phyloP scores from a whole-genome alignment of 1,140 invertebrate genomes.

The Augochlora pura region DNA sequence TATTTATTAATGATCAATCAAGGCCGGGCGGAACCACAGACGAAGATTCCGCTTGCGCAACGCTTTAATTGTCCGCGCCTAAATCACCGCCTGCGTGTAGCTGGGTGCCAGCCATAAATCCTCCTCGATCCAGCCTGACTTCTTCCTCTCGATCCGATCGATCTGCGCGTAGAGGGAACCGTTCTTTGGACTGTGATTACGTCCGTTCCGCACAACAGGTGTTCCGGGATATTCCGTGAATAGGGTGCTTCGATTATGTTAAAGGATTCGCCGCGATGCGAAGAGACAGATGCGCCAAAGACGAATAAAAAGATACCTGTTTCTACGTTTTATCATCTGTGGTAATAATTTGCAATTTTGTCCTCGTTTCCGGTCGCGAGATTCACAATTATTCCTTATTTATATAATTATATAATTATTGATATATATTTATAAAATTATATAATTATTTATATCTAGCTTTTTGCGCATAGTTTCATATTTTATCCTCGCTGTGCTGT shows the following conservation, averaged over 20 bases:
- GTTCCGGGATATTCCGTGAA: constrained; percentile 12
- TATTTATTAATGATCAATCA: constrained; percentile 51
- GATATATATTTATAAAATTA: no score
- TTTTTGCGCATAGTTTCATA: no score
- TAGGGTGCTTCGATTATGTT: constrained; percentile 40
- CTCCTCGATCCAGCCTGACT: not conserved
- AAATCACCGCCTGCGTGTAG: not conserved
- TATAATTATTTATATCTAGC: no score
- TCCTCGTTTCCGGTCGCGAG: no score
- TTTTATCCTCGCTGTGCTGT: no score
- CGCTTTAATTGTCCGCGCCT: constrained; percentile 22
- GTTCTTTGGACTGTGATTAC: constrained; percentile 1
- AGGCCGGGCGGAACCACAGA: not conserved
- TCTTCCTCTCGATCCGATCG: not conserved
- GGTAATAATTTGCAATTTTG: no score
- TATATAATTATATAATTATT: no score
- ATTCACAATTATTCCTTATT: no score
- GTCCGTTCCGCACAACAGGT: not conserved
- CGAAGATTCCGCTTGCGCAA: not conserved
- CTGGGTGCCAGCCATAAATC: constrained; percentile 2
- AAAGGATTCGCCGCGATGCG: constrained; percentile 29
- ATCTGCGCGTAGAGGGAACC: not conserved
- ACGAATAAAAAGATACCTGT: constrained; percentile 11
- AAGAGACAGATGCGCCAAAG: constrained; percentile 28
- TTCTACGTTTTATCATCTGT: no score